Evolutionary conservation across 1,140 invertebrate species (phyloP), one percentile per base, ranked within the genome.

Genomic region (Drosophila hydei): DNA sequence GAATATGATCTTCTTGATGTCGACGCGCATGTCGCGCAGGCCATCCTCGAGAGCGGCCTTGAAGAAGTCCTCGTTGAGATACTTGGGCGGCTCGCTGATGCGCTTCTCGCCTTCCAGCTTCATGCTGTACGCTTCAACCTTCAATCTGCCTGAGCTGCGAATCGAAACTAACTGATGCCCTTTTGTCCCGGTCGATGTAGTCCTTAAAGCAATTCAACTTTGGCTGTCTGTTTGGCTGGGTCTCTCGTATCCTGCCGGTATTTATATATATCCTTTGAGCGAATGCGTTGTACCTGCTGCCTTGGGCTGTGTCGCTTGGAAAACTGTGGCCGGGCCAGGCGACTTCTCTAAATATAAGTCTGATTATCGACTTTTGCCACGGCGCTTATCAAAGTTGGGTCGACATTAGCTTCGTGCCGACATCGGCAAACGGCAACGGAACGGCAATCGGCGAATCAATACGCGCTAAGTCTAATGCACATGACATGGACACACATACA

Each of bases 1-100:
- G 19, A 91, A 91, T 18, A 87, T 75, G 9, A 91, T 90, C 56
- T 88, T 89, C 45, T 90, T 91, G 40, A 91, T 90, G 50, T 90
- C 85, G 30, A 91, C 73, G 3, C 77, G 65, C 73, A 83, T 89
- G 18, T 90, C 89, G 12, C 89, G 61, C 5, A 91, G 51, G 0
- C 90, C 90, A 59, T 91, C 83, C 61, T 91, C 90, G 5, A 91
- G 23, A 0, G 89, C 89, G 0, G 83, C 75, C 71, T 90, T 91
- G 56, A 91, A 91, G 47, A 91, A 91, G 12, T 79, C 70, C 64
- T 91, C 65, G 52, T 91, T 91, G 4, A 91, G 72, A 62, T 91
- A 91, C 33, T 84, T 83, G 50, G 89, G 89, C 33, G 77, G 72
- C 1, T 72, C 73, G 14, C 45, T 51, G 19, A 6, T 21, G 40